These are phyloP conservation scores for Anguilla marmorata DNA, from an alignment of 2,797 vertebrate species.

Conservation along the genomic window DNA sequence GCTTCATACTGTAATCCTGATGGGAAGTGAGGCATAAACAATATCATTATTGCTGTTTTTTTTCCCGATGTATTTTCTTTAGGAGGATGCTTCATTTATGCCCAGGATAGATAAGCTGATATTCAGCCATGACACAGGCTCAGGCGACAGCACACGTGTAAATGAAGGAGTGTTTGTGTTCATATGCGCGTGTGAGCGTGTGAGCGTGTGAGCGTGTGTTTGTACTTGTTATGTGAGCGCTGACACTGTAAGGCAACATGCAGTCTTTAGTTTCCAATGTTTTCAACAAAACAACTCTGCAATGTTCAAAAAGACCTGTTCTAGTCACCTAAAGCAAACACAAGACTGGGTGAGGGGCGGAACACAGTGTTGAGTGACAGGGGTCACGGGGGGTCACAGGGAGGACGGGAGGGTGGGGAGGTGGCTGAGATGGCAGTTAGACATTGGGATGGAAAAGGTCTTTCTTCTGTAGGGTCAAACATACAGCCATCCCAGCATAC, in stretches of 20 bases:
- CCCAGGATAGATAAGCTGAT: background rate
- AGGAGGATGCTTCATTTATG: background rate
- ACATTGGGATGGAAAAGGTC: slow-evolving; percentile 25
- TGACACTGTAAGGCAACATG: slow-evolving; percentile 76
- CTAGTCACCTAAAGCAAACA: slow-evolving; percentile 48
- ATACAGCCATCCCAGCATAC: background rate
- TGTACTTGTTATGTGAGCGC: slow-evolving; percentile 58
- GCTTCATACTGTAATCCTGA: background rate
- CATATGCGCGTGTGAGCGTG: slow-evolving; percentile 21
- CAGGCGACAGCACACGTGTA: background rate
- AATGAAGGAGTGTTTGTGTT: slow-evolving; percentile 14
- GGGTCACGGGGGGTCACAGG: slow-evolving; percentile 26
- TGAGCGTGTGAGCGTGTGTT: slow-evolving; percentile 35
- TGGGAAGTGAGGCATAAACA: background rate
- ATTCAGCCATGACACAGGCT: background rate
- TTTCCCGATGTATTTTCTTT: background rate
- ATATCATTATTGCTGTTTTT: background rate
- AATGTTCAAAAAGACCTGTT: slow-evolving; percentile 47
- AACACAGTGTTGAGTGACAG: slow-evolving; percentile 44
- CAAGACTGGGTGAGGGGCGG: slow-evolving; percentile 35
- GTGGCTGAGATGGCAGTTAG: slow-evolving; percentile 33
- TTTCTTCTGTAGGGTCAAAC: background rate
- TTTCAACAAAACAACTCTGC: slow-evolving; percentile 67
- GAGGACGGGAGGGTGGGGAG: slow-evolving; percentile 49
- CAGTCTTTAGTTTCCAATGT: slow-evolving; percentile 71